Evolutionary conservation across 2,797 vertebrate species (phyloP).

Genomic region (Avahi laniger): DNA sequence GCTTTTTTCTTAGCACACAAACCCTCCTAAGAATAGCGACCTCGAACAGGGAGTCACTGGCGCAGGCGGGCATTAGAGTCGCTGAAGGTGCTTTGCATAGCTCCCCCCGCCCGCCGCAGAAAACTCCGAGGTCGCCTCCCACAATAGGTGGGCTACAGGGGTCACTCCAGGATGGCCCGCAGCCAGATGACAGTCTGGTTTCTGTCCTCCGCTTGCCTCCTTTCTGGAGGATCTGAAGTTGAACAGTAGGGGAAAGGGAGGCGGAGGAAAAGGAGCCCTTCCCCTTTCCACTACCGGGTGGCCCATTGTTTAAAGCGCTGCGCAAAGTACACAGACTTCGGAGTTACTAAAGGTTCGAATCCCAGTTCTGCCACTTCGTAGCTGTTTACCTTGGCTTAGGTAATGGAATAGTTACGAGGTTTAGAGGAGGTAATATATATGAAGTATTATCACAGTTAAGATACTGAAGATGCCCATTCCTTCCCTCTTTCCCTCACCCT

Average conservation of each 20-base stretch:
- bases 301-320: neutral
- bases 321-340: neutral
- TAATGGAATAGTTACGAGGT: neutral
- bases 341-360: conserved; percentile 2
- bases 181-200: neutral
- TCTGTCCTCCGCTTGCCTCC: neutral
- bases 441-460: neutral
- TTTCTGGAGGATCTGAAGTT: neutral
- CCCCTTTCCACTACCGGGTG: rapidly evolving
- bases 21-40: neutral
- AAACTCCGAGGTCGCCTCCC: neutral
- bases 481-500: neutral
- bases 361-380: neutral
- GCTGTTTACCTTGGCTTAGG: neutral
- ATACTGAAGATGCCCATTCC: neutral
- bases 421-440: neutral
- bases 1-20: neutral
- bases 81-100: neutral
- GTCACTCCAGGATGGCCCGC: neutral
- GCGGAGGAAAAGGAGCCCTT: neutral
- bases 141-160: neutral
- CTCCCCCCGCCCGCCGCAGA: rapidly evolving
- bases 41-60: neutral
- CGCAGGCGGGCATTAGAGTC: conserved; percentile 38
- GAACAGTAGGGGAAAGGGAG: neutral